phyloP scores from a whole-genome alignment of 2,888 invertebrate species.

The Tenthredo scrophulariae region DNA sequence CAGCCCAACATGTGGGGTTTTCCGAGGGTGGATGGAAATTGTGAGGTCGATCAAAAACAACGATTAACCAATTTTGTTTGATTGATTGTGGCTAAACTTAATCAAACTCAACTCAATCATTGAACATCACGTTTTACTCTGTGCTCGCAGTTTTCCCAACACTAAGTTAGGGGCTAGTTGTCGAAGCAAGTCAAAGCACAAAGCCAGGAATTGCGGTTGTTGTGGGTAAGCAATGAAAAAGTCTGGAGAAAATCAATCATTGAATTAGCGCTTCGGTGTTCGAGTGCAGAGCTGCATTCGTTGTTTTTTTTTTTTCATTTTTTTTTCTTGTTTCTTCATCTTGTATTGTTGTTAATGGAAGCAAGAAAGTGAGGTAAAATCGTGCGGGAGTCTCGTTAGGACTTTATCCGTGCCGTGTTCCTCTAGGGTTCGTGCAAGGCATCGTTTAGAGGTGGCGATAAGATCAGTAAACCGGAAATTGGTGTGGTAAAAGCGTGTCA shows the following conservation, averaged over 20 bases:
- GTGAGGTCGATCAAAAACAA: background rate
- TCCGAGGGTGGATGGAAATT: constrained; percentile 7
- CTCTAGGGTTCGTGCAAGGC: constrained; percentile 40
- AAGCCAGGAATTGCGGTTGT: background rate
- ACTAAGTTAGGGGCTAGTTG: background rate
- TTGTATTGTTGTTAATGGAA: background rate
- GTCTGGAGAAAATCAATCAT: constrained; percentile 7
- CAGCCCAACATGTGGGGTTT: background rate
- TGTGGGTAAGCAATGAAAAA: background rate
- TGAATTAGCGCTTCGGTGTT: background rate
- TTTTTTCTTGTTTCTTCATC: background rate
- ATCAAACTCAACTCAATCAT: constrained; percentile 34
- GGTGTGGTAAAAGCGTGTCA: constrained; percentile 34
- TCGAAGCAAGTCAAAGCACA: background rate
- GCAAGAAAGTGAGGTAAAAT: constrained; percentile 4
- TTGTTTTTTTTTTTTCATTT: background rate
- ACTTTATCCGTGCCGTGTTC: constrained; percentile 31
- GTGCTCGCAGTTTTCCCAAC: background rate
- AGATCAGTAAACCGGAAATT: constrained; percentile 48
- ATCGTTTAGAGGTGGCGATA: constrained; percentile 38
- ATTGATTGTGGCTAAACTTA: constrained; percentile 25
- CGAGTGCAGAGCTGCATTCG: background rate
- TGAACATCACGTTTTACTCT: background rate
- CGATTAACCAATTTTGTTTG: background rate
- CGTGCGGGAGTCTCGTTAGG: constrained; percentile 41